Evolutionary conservation across 2,113 vertebrate genomes (phyloP).

Genomic region (Condylura cristata): DNA sequence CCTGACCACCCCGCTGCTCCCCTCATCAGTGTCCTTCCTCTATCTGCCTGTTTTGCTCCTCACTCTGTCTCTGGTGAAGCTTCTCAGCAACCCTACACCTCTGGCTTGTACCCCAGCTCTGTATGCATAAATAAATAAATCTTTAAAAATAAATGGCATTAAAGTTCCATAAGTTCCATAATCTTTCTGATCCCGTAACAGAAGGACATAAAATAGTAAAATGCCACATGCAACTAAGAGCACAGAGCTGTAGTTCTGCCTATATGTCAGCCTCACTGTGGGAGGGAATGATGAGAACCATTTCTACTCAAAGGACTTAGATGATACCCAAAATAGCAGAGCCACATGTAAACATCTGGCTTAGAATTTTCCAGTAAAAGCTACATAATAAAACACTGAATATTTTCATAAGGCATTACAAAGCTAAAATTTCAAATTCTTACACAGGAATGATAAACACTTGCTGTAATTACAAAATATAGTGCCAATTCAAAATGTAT

Average conservation of each 20-base stretch:
- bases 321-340: background rate
- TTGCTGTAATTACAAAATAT: background rate
- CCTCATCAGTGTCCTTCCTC: too few species aligned
- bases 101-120: too few species aligned
- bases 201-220: background rate
- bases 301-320: background rate
- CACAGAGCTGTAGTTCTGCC: background rate
- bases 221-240: background rate
- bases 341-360: background rate
- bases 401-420: slow-evolving; percentile 3
- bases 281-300: background rate
- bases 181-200: background rate
- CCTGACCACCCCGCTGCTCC: too few species aligned
- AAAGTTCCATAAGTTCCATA: background rate
- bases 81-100: too few species aligned
- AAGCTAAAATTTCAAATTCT: background rate
- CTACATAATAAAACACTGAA: background rate
- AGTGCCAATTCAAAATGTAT: background rate
- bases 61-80: too few species aligned
- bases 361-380: background rate
- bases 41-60: too few species aligned
- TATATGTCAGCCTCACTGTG: background rate
- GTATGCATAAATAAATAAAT: too few species aligned
- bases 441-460: background rate
- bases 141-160: too few species aligned